Evolutionary conservation across 2,888 invertebrate species (phyloP).

Genomic region (Eupithecia subfuscata): DNA sequence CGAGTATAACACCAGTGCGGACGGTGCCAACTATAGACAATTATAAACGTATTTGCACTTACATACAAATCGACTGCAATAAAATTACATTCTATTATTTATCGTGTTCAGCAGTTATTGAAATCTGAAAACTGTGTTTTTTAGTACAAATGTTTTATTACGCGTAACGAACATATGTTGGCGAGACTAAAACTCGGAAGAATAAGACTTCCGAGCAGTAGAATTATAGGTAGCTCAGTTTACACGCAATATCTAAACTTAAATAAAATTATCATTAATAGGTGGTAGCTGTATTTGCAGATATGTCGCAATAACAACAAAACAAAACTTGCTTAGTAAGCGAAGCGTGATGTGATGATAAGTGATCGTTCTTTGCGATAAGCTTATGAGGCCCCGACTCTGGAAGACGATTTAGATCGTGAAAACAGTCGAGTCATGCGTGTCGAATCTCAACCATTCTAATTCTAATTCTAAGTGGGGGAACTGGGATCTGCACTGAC

Average conservation of each 20-base stretch:
- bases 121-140: not conserved
- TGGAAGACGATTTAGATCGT: not conserved
- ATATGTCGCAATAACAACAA: not conserved
- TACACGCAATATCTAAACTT: too few species aligned
- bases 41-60: slow-evolving; percentile 32
- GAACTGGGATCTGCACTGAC: too few species aligned
- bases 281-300: not conserved
- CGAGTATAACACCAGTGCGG: not conserved
- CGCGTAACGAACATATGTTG: not conserved
- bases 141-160: not conserved
- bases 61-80: slow-evolving; percentile 39
- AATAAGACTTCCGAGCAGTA: not conserved
- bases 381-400: not conserved
- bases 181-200: not conserved
- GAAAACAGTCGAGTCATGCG: not conserved
- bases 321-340: not conserved
- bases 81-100: slow-evolving; percentile 19
- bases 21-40: slow-evolving; percentile 34
- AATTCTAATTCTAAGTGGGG: too few species aligned
- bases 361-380: not conserved
- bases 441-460: not conserved
- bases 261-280: not conserved
- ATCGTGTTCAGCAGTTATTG: not conserved
- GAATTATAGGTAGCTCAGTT: too few species aligned
- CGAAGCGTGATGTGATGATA: too few species aligned